A percentile compares a stretch with the other conserved stretches of the same genome.
Evolutionary conservation across 2,888 invertebrate genomes (phyloP).

Genomic region (Venustoraphidia nigricollis): DNA sequence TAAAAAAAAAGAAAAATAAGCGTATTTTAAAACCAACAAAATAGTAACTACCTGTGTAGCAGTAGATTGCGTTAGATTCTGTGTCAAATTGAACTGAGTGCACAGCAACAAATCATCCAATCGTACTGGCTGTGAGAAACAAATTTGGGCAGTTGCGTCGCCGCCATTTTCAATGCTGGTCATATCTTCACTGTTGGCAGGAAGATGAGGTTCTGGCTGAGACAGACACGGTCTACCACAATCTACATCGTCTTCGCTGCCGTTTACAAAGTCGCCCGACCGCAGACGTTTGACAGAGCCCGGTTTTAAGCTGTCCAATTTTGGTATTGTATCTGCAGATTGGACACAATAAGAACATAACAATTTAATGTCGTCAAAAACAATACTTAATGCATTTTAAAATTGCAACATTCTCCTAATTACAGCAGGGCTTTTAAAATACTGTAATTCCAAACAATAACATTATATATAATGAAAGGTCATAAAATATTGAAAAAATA

Average conservation of each 20-base stretch:
- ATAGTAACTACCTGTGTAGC: conserved; percentile 17
- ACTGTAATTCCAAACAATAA: too few relatives aligned
- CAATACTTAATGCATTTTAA: conserved; percentile 14
- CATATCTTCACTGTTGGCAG: conserved; percentile 5
- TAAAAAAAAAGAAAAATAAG: too few relatives aligned
- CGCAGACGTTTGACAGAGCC: conserved; percentile 26
- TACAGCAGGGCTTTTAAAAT: too few relatives aligned
- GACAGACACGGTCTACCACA: conserved; percentile 9
- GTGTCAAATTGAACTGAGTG: conserved; percentile 47
- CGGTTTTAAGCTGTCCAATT: conserved; percentile 23
- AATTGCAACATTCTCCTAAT: too few relatives aligned
- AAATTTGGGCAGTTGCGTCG: conserved; percentile 17
- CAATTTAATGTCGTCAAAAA: conserved; percentile 3
- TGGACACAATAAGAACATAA: neutral
- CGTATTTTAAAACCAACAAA: too few relatives aligned
- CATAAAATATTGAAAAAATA: too few relatives aligned
- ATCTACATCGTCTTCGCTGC: conserved; percentile 17
- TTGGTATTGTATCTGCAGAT: conserved; percentile 19
- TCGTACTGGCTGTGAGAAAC: conserved; percentile 78
- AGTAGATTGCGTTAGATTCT: conserved; percentile 36
- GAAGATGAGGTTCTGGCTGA: conserved; percentile 20
- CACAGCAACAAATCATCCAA: conserved; percentile 66
- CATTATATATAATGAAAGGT: too few relatives aligned
- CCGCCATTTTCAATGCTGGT: neutral
- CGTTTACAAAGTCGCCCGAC: conserved; percentile 20